phyloP scores from a whole-genome alignment of 2,888 invertebrate species.

The Phortica okadai region DNA sequence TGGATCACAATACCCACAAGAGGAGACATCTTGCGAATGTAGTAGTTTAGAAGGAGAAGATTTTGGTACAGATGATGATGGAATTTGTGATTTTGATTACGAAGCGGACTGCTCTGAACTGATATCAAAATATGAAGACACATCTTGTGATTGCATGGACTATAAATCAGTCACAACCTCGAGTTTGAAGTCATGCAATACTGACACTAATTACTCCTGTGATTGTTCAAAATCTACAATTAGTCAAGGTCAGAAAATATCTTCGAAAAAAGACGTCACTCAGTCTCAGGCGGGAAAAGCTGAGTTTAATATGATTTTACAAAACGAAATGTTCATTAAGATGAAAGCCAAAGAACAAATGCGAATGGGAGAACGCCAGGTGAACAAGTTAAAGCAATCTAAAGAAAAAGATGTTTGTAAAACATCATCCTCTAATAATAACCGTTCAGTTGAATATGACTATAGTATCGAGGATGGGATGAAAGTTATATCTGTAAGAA shows the following conservation, averaged over 20 bases:
- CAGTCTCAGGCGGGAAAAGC: background rate
- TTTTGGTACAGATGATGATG: background rate
- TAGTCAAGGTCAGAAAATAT: too few relatives aligned
- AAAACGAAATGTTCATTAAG: background rate
- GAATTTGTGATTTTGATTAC: background rate
- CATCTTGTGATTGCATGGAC: background rate
- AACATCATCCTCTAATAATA: background rate
- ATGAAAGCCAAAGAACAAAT: background rate
- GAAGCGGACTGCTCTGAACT: background rate
- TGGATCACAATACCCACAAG: background rate
- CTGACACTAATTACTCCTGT: too few relatives aligned
- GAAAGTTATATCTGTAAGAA: background rate
- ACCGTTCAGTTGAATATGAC: background rate
- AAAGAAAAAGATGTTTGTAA: background rate
- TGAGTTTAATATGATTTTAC: background rate
- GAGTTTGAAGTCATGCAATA: too few relatives aligned
- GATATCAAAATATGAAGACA: background rate
- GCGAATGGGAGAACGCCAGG: background rate
- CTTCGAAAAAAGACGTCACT: too few relatives aligned
- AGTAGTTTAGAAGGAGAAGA: background rate
- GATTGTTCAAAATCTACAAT: too few relatives aligned
- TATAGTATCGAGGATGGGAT: background rate
- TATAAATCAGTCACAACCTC: too few relatives aligned
- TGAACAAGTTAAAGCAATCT: background rate
- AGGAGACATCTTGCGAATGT: background rate